Evolutionary conservation across 2,888 invertebrate species (phyloP).

Genomic region (Ennomos fuscantarius): DNA sequence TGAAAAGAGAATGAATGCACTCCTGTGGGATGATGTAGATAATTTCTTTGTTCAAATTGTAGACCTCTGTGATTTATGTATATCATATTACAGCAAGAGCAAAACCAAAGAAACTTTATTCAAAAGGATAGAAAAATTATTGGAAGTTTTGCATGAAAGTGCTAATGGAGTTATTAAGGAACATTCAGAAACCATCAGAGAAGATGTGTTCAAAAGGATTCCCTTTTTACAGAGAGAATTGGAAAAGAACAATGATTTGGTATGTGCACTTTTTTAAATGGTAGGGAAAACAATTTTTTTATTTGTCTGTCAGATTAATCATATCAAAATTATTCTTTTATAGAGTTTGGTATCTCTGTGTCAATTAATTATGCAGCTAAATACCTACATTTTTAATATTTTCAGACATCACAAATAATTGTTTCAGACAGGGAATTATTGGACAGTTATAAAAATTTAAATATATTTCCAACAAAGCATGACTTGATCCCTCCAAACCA

Average conservation of each 20-base stretch:
- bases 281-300: neutral
- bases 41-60: conserved; percentile 62
- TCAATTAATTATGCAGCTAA: no score
- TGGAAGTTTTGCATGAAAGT: conserved; percentile 64
- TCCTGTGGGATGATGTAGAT: conserved; percentile 76
- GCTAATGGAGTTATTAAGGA: conserved; percentile 63
- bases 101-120: conserved; percentile 51
- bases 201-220: conserved; percentile 70
- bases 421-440: no score
- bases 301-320: no score
- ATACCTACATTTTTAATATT: no score
- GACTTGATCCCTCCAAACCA: conserved; percentile 75
- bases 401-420: no score
- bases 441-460: conserved; percentile 60
- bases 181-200: conserved; percentile 72
- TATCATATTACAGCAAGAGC: conserved; percentile 51
- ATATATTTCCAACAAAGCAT: conserved; percentile 75
- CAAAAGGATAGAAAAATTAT: conserved; percentile 53
- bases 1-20: conserved; percentile 71
- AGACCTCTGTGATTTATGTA: conserved; percentile 60
- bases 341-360: no score
- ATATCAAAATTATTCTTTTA: no score
- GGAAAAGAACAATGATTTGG: conserved; percentile 11
- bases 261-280: neutral
- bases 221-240: conserved; percentile 47